A percentile compares a stretch with the other conserved stretches of the same genome.
Conservation (phyloP, 2,113 vertebrate species). For the Hystrix brachyura region DNA sequence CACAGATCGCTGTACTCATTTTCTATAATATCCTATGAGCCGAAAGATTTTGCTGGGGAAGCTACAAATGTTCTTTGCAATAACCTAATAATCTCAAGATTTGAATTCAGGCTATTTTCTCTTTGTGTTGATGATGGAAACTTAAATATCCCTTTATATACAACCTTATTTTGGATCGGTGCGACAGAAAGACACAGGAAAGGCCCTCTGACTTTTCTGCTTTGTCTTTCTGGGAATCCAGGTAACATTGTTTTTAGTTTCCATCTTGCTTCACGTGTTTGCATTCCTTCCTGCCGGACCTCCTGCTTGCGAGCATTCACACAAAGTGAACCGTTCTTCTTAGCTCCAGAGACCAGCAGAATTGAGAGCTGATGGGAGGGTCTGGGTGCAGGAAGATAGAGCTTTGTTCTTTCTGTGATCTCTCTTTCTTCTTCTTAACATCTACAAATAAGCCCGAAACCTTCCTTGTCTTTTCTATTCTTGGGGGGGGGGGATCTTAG, state of each 20-base stretch:
- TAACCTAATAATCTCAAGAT: background rate
- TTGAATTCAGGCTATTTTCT: conserved; percentile 21
- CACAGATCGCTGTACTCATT: background rate
- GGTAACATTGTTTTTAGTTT: background rate
- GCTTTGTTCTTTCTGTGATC: background rate
- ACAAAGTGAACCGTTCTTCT: background rate
- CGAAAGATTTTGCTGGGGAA: conserved; percentile 1
- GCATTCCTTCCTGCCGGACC: background rate
- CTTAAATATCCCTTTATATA: background rate
- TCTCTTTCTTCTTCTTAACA: background rate
- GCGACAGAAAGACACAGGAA: background rate
- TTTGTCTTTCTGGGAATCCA: background rate
- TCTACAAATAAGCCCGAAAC: background rate
- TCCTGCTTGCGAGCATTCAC: background rate
- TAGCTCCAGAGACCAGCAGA: background rate
- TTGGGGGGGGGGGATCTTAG: background rate
- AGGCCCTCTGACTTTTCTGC: background rate
- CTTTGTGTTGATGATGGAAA: background rate
- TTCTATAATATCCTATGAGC: background rate
- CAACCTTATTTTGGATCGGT: background rate
- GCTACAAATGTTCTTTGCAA: background rate
- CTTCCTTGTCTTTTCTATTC: background rate
- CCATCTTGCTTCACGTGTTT: background rate
- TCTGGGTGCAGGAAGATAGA: background rate
- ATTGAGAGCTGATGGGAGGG: background rate